Base-by-base conservation (phyloP, 1,140 invertebrate species). In the Drosophila nikananu region DNA sequence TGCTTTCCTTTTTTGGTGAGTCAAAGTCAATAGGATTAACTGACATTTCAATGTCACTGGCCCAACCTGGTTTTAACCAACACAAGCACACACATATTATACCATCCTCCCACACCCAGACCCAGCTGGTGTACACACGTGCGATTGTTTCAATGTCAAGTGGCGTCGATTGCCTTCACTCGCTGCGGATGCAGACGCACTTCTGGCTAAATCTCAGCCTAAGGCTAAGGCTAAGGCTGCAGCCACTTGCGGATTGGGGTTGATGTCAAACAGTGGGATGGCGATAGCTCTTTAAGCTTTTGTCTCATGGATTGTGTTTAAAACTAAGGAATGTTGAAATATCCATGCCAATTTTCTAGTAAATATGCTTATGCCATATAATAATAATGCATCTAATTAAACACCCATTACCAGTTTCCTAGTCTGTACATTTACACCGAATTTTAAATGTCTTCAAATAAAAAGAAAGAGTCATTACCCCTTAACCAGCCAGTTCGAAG, bases 81-180 rank as follows among this genome's bases (percentile, higher is more conserved):
- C 54, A 23, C 44, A 41, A 32, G 27, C 25, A 35, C 9, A 57
- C 13, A 21, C 62, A 39, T 25, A 42, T 25, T 15, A 27, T 25
- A 61, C 15, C 21, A 3, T 15, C 32, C 41, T 19, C 54, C 39
- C 32, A 55, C 49, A 57, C 64, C 21, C 58, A 42, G 8, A 10
- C 23, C 15, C 23, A 27, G n/a, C 12, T 12, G 27, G 39, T 39
- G 15, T 25, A 60, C 42, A 39, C 75, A 80, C 60, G 83, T 80
- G 84, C 77, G 65, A 57, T 55, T 68, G 72, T 74, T 87, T 87
- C 77, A 87, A 71, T 87, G 83, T 77, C 83, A 83, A 87, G 83
- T 77, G 77, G 64, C 67, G 71, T 64, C 59, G 60, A 46, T 60
- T 77, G 72, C 62, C 66, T 27, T 41, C 52, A 49, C 42, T 49